Conservation (phyloP, 2,888 invertebrate species). For the Cosmia pyralina region DNA sequence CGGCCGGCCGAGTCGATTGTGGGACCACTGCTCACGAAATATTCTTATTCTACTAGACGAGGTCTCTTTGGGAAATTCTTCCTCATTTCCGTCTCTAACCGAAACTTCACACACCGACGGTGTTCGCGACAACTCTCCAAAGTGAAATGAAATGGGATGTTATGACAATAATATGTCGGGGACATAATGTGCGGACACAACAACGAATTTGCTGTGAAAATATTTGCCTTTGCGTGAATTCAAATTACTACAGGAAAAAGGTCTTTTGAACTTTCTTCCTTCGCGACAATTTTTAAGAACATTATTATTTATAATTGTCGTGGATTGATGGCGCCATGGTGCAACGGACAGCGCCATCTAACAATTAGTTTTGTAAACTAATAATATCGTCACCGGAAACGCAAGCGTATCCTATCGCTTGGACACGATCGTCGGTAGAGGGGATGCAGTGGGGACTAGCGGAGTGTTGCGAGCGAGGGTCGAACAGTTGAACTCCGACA, state of each 20-base stretch:
- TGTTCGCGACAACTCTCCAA: constrained; percentile 82
- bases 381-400: too few relatives aligned
- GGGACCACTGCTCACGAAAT: constrained; percentile 80
- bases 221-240: constrained; percentile 69
- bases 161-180: constrained; percentile 86
- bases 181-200: constrained; percentile 74
- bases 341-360: too few relatives aligned
- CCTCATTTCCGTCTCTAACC: constrained; percentile 87
- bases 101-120: constrained; percentile 84
- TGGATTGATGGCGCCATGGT: too few relatives aligned
- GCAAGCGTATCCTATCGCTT: too few relatives aligned
- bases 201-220: constrained; percentile 75
- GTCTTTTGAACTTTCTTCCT: constrained; percentile 56
- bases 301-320: too few relatives aligned
- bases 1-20: constrained; percentile 80
- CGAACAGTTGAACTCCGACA: too few relatives aligned
- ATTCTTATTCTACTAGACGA: constrained; percentile 81
- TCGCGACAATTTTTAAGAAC: background rate
- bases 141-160: constrained; percentile 87
- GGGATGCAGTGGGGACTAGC: too few relatives aligned
- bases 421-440: too few relatives aligned
- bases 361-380: too few relatives aligned
- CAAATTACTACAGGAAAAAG: constrained; percentile 69
- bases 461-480: too few relatives aligned
- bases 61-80: constrained; percentile 84